Evolutionary conservation across 2,888 invertebrate species (phyloP).

Genomic region (Ephialtes manifestator): DNA sequence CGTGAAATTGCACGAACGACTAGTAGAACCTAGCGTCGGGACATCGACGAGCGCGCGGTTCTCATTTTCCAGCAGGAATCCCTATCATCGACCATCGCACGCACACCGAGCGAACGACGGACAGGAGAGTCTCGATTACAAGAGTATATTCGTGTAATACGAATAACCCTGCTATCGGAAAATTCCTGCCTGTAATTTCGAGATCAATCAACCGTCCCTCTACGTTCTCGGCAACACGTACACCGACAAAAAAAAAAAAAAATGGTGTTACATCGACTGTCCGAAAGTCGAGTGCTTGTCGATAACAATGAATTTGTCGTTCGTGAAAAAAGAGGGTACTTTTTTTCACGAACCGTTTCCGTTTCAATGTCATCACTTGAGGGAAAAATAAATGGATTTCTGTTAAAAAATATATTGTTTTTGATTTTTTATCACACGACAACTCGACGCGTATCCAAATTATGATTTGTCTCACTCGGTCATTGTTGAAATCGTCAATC

Average conservation of each 20-base stretch:
- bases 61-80: slow-evolving; percentile 50
- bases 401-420: not conserved
- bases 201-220: slow-evolving; percentile 48
- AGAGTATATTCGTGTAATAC: slow-evolving; percentile 20
- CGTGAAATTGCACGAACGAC: slow-evolving; percentile 30
- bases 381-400: not conserved
- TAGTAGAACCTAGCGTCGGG: not conserved
- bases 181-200: slow-evolving; percentile 50
- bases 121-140: slow-evolving; percentile 50
- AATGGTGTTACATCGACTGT: not conserved
- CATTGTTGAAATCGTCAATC: too few species aligned
- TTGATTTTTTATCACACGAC: too few species aligned
- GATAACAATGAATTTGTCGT: not conserved
- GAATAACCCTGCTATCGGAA: slow-evolving; percentile 43
- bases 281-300: not conserved
- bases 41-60: slow-evolving; percentile 1
- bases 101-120: slow-evolving; percentile 8
- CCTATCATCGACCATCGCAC: slow-evolving; percentile 52
- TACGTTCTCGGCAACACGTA: not conserved
- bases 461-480: too few species aligned
- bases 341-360: not conserved
- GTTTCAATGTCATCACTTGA: not conserved
- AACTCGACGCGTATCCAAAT: too few species aligned
- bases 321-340: not conserved
- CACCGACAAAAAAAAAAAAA: not conserved